Evolutionary conservation across 2,797 vertebrate species (phyloP).

Genomic region (Semaprochilodus insignis): DNA sequence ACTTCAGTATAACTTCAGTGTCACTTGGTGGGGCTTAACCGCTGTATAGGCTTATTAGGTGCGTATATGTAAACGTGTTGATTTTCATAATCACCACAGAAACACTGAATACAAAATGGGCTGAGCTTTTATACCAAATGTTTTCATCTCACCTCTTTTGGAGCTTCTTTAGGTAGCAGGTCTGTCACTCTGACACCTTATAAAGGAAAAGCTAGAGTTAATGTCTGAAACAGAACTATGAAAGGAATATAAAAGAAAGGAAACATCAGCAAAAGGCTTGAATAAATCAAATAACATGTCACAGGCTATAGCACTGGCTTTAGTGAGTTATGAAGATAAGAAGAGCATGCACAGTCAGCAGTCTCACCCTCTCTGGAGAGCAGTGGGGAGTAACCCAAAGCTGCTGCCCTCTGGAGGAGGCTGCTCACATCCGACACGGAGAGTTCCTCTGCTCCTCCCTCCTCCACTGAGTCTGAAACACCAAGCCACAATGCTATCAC

Average conservation of each 20-base stretch:
- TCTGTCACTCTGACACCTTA: constrained; percentile 71
- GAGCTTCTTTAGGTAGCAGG: constrained; percentile 70
- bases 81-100: too few species aligned
- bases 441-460: constrained; percentile 71
- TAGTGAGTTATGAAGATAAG: not conserved
- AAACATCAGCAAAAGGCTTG: not conserved
- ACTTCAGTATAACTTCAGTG: too few species aligned
- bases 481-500: constrained; percentile 14
- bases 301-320: not conserved
- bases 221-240: not conserved
- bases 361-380: constrained; percentile 73
- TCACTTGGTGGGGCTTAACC: too few species aligned
- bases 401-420: constrained; percentile 69
- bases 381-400: constrained; percentile 71
- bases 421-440: constrained; percentile 71
- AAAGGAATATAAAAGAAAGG: too few species aligned
- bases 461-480: constrained; percentile 71
- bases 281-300: constrained; percentile 1
- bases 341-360: not conserved
- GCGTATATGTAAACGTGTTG: too few species aligned
- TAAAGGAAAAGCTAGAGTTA: constrained; percentile 21
- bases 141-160: constrained; percentile 71
- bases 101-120: too few species aligned
- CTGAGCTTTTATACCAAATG: too few species aligned
- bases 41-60: too few species aligned